Evolutionary conservation across 2,113 vertebrate genomes (phyloP).

Genomic region (Pleuronectes platessa): DNA sequence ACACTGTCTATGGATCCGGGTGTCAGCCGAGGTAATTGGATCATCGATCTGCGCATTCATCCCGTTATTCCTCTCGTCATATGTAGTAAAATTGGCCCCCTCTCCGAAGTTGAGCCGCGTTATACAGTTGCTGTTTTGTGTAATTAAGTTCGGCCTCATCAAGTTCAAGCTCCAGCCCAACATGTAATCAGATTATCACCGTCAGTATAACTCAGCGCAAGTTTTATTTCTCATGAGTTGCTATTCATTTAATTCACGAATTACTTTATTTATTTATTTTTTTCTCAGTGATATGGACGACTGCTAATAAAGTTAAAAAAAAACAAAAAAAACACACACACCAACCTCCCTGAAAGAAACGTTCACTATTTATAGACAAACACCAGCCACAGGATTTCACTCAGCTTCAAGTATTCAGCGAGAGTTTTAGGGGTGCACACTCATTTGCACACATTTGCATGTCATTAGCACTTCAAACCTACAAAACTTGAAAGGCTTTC

Average conservation of each 20-base stretch:
- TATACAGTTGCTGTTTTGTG: constrained; percentile 26
- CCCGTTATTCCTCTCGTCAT: constrained; percentile 59
- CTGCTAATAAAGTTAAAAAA: constrained; percentile 38
- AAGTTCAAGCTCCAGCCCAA: not conserved
- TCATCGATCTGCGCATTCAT: constrained; percentile 68
- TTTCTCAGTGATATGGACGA: not conserved
- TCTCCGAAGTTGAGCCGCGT: constrained; percentile 24
- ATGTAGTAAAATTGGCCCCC: constrained; percentile 44
- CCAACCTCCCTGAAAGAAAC: constrained; percentile 55
- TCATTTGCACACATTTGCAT: constrained; percentile 81
- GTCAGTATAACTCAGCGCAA: not conserved
- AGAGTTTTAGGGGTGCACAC: constrained; percentile 59
- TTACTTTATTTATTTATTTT: not conserved
- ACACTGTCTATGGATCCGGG: constrained; percentile 61
- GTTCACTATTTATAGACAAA: constrained; percentile 73
- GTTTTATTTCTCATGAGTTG: constrained; percentile 6
- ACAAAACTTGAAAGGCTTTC: constrained; percentile 76
- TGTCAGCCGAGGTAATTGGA: constrained; percentile 73
- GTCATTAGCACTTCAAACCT: constrained; percentile 82
- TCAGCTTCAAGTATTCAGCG: constrained; percentile 47
- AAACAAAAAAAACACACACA: constrained; percentile 40
- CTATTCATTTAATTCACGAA: constrained; percentile 7
- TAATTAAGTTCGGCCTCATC: constrained; percentile 30
- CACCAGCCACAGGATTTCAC: constrained; percentile 54
- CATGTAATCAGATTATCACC: not conserved